Evolutionary conservation across 2,797 vertebrate genomes (phyloP), one percentile per base, ranked within the genome.

Genomic region (Premnoplex brunnescens): DNA sequence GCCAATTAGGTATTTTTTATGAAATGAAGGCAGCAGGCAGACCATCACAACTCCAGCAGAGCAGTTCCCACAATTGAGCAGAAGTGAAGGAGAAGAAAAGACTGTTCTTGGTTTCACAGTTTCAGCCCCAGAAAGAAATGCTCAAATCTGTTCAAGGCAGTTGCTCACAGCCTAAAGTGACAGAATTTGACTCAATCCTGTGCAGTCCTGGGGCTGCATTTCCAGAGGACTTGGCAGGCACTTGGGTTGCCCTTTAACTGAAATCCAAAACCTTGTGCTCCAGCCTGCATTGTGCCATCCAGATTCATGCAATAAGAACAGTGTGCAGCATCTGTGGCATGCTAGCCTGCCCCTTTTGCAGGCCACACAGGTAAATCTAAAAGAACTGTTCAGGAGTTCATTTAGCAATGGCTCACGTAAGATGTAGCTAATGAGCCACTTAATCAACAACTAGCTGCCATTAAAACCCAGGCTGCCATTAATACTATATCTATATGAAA

Each of bases 11-110:
- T 49, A 14, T 13, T 74, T 66, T 34, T 68, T 27, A 62, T 27
- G 23, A 73, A 74, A 77, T 44, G 69, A 91, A 88, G 73, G 63
- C 37, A 69, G 58, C 32, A 62, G 75, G 67, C 44, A 75, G 27
- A n/a, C 43, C 8, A 2, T 54, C 41, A 55, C 34, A 52, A 27
- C 43, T 80, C 41, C 39, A 86, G 52, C 46, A 85, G 59, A 62
- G 43, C 52, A 27, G 6, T 43, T 86, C 19, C 52, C 39, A 43
- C 0, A 0, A 24, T 0, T 30, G 24, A 77, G 41, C 37, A 84
- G 56, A 78, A 72, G 28, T 13, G 36, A 55, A 62, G 15, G 17
- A 18, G 39, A 74, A 37, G 13, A 64, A 14, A 48, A 22, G 37
- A 54, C 23, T 14, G 1, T 58, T 49, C 26, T 82, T 68, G 37